phyloP scores from a whole-genome alignment of 2,888 invertebrate species.

The Helobdella robusta region DNA sequence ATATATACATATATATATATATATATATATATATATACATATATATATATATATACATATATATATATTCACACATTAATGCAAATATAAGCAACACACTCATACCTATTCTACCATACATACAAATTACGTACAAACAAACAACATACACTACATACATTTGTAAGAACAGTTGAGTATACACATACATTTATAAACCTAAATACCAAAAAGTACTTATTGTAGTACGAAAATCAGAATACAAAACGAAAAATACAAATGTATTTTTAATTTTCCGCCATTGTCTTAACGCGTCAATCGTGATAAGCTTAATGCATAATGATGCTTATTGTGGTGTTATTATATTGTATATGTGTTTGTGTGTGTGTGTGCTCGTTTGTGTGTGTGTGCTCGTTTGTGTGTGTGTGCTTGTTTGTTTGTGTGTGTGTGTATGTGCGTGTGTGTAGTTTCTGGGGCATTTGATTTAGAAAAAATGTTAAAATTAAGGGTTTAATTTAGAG shows the following conservation, averaged over 20 bases:
- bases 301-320: neutral
- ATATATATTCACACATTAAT: too few relatives aligned
- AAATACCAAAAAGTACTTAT: neutral
- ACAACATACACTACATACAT: too few relatives aligned
- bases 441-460: too few relatives aligned
- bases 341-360: too few relatives aligned
- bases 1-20: neutral
- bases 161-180: too few relatives aligned
- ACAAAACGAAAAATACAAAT: too few relatives aligned
- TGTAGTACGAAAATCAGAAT: too few relatives aligned
- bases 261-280: too few relatives aligned
- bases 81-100: too few relatives aligned
- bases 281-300: too few relatives aligned
- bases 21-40: neutral
- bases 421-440: neutral
- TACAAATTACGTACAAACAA: too few relatives aligned
- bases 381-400: neutral
- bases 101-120: conserved; percentile 4
- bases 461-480: neutral
- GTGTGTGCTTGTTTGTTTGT: neutral
- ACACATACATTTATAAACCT: neutral
- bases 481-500: neutral
- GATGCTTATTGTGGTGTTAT: neutral
- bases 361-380: neutral
- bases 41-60: too few relatives aligned